These are phyloP conservation scores for Mystacornis crossleyi DNA, from an alignment of 2,113 vertebrate genomes.

Conservation along the genomic window DNA sequence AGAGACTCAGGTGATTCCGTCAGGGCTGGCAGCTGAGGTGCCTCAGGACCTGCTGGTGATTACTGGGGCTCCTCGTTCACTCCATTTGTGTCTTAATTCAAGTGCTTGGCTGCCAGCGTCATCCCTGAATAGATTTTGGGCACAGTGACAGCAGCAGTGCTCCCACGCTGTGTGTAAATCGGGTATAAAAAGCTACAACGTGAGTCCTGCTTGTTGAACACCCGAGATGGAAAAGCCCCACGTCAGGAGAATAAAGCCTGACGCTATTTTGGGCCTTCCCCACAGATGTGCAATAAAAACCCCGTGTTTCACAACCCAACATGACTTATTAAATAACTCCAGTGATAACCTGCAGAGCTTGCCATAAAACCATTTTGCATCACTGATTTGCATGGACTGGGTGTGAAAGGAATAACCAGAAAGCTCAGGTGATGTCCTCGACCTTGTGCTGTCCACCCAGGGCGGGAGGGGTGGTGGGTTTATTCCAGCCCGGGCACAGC, in stretches of 20 bases:
- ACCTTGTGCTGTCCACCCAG: neutral
- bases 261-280: neutral
- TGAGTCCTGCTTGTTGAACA: neutral
- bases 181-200: neutral
- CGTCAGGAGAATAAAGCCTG: neutral
- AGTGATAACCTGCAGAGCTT: neutral
- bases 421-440: neutral
- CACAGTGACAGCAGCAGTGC: neutral
- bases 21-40: neutral
- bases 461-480: neutral
- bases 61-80: neutral
- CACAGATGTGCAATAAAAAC: neutral
- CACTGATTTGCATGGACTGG: neutral
- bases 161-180: neutral
- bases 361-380: neutral
- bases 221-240: neutral
- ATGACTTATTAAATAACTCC: neutral
- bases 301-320: fast-evolving
- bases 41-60: neutral
- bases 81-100: neutral
- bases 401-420: neutral
- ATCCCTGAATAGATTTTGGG: neutral
- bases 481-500: neutral
- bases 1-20: neutral
- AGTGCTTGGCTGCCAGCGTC: neutral